These are phyloP conservation scores for Antrozous pallidus DNA, from an alignment of 2,797 vertebrate genomes.

Conservation along the genomic window DNA sequence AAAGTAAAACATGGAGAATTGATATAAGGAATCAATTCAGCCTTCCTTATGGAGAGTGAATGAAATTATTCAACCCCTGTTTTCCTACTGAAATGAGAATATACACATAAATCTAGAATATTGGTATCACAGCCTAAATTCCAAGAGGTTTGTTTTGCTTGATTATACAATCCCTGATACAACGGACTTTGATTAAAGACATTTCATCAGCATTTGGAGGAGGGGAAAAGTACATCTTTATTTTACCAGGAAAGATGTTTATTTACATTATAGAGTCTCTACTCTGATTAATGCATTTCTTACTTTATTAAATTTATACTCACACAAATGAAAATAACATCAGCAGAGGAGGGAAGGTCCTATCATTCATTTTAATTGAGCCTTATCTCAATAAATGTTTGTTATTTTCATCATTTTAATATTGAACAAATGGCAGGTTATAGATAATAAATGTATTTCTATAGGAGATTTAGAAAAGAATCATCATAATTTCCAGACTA, in stretches of 20 bases:
- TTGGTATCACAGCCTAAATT: neutral
- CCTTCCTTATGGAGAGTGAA: neutral
- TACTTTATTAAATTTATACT: slow-evolving; percentile 15
- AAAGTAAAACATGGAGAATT: neutral
- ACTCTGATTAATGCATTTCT: neutral
- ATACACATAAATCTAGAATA: neutral
- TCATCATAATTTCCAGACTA: slow-evolving; percentile 48
- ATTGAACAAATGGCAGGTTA: slow-evolving; percentile 6
- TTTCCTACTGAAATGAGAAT: neutral
- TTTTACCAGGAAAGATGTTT: neutral
- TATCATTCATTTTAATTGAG: slow-evolving; percentile 53
- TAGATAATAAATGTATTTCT: slow-evolving; percentile 30
- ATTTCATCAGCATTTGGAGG: neutral
- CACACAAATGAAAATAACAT: slow-evolving; percentile 1
- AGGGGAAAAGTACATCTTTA: neutral
- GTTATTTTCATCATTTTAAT: slow-evolving; percentile 40
- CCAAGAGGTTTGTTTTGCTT: neutral
- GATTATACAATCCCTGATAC: neutral
- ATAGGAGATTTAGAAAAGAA: slow-evolving; percentile 39
- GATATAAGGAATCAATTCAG: neutral
- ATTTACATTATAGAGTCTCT: neutral
- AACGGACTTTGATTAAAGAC: neutral
- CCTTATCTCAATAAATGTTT: slow-evolving; percentile 35
- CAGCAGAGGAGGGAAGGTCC: neutral
- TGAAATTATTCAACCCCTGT: neutral